Percentiles rank a stretch among this genome's conserved stretches.
phyloP scores from a whole-genome alignment of 2,888 invertebrate species.

The Bimastos eiseni region DNA sequence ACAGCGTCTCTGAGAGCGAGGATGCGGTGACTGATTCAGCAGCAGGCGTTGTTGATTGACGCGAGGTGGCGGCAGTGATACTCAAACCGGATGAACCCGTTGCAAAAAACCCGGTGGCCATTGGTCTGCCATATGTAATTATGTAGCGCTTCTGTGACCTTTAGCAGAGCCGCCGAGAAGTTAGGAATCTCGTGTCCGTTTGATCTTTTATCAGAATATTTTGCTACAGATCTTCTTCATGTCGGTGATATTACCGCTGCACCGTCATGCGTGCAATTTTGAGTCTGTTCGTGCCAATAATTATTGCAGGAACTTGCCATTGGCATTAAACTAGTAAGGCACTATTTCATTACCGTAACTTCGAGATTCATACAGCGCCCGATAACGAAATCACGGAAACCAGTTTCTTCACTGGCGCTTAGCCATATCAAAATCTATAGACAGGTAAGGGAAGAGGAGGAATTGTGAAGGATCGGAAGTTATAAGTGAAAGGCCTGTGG shows the following conservation, averaged over 20 bases:
- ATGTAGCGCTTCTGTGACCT: constrained; percentile 2
- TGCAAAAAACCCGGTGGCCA: neutral
- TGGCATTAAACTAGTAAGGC: constrained; percentile 2
- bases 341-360: too few species aligned
- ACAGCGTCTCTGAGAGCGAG: neutral
- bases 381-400: too few species aligned
- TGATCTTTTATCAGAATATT: constrained; percentile 13
- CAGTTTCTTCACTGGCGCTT: too few species aligned
- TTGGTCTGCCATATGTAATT: neutral
- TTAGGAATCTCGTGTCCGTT: neutral
- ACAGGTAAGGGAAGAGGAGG: too few species aligned
- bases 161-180: neutral
- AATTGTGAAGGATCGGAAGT: too few species aligned
- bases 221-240: neutral
- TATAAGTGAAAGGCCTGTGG: too few species aligned
- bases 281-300: neutral
- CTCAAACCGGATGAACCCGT: neutral
- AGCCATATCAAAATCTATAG: too few species aligned
- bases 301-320: neutral
- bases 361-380: too few species aligned
- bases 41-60: neutral
- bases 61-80: neutral
- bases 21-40: neutral
- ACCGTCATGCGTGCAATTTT: neutral
- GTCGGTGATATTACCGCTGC: neutral